Percentiles rank a stretch among this genome's conserved stretches.
These are phyloP conservation scores for Pollenia griseotomentosa DNA, from an alignment of 2,888 invertebrate genomes.

Conservation along the genomic window DNA sequence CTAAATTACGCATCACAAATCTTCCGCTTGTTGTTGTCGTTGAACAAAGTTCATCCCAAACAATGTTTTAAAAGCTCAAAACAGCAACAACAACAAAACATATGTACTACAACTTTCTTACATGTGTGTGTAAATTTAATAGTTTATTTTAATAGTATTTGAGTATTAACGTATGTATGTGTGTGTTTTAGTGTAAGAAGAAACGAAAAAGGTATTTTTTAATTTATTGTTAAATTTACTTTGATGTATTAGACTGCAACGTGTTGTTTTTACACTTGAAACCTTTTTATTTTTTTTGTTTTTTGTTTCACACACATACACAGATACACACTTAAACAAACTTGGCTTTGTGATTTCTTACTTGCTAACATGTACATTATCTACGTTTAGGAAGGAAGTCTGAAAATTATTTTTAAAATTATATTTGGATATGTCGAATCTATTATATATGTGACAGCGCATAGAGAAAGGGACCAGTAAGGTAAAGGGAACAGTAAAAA, in stretches of 20 bases:
- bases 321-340: constrained; percentile 11
- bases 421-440: background rate
- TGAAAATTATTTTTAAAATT: background rate
- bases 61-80: constrained; percentile 56
- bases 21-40: constrained; percentile 55
- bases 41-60: constrained; percentile 65
- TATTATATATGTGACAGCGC: no score
- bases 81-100: constrained; percentile 12
- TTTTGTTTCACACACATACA: background rate
- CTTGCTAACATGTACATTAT: constrained; percentile 31
- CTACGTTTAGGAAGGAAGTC: background rate
- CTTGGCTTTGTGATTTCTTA: constrained; percentile 58
- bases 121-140: constrained; percentile 16
- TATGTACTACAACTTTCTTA: background rate
- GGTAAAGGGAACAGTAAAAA: no score
- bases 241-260: constrained; percentile 72
- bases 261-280: constrained; percentile 70
- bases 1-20: constrained; percentile 64
- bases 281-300: constrained; percentile 10
- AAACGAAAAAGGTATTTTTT: constrained; percentile 65
- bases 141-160: constrained; percentile 21
- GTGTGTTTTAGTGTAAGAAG: constrained; percentile 32
- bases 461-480: no score
- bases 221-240: constrained; percentile 72
- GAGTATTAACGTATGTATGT: constrained; percentile 25